phyloP scores from a whole-genome alignment of 2,797 vertebrate genomes.

The Hoplostethus atlanticus region DNA sequence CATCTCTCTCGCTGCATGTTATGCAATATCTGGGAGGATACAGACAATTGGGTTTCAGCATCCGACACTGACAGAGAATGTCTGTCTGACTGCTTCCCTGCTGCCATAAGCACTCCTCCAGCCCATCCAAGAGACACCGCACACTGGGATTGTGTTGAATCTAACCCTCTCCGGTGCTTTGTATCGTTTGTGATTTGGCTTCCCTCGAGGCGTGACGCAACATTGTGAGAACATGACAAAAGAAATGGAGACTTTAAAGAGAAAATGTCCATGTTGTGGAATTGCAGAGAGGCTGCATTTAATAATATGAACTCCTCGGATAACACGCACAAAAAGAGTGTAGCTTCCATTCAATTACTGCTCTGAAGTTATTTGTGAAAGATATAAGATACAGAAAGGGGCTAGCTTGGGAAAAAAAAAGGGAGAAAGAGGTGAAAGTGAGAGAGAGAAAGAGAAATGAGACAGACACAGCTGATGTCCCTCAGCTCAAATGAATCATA shows the following conservation, averaged over 20 bases:
- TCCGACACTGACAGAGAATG: constrained; percentile 59
- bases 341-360: constrained; percentile 16
- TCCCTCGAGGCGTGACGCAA: constrained; percentile 29
- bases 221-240: constrained; percentile 35
- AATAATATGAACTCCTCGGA: constrained; percentile 29
- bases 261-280: too few species aligned
- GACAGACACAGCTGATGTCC: constrained; percentile 52
- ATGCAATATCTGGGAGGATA: constrained; percentile 73
- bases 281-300: constrained; percentile 13
- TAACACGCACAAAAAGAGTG: constrained; percentile 14
- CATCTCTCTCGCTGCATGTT: constrained; percentile 60
- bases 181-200: constrained; percentile 1
- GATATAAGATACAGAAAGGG: constrained; percentile 10
- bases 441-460: constrained; percentile 39
- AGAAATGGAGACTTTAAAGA: neutral
- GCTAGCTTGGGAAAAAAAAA: neutral
- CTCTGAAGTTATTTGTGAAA: constrained; percentile 24
- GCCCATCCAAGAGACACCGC: constrained; percentile 33
- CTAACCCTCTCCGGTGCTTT: constrained; percentile 23
- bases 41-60: constrained; percentile 71
- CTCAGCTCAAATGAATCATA: constrained; percentile 59
- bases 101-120: constrained; percentile 54
- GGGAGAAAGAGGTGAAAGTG: constrained; percentile 31
- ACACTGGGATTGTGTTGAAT: constrained; percentile 33
- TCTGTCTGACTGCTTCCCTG: constrained; percentile 55